Evolutionary conservation across 2,113 vertebrate genomes (phyloP), one percentile per base, ranked within the genome.

Genomic region (Buteo buteo): DNA sequence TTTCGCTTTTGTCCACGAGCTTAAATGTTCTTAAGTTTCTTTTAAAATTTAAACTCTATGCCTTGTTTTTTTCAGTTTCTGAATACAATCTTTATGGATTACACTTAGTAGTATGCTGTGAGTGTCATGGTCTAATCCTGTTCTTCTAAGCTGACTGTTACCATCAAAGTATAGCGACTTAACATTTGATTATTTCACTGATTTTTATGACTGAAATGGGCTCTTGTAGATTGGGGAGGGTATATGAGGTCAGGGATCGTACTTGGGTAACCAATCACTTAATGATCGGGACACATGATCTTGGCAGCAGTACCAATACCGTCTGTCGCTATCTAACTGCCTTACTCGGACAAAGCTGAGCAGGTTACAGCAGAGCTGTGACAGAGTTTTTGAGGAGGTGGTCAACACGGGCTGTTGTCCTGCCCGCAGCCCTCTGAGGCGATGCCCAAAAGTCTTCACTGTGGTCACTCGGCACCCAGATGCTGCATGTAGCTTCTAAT

Each of bases 281-380:
- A 34, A 22, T 1, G 3, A 13, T 88, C 42, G 3, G 2, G 64
- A 16, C 71, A 16, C 3, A 7, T 0, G 0, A 9, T 18, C 64
- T 34, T 34, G 2, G 50, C 66, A 40, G 61, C 5, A 5, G 32
- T 11, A 16, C 45, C 0, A 1, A 4, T 55, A 24, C 40, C 4
- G 3, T 19, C 36, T 62, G 2, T 42, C 1, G 0, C 50, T 86
- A 11, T 21, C 11, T 13, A 52, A 79, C 42, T 40, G 44, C 67
- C 19, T 55, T 28, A 17, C 57, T 34, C 0, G 0, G 66, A 18
- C 40, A 29, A 19, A 88, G 61, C 71, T 4, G 7, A n/a, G 52
- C 6, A 2, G 57, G 38, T 40, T 18, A 1, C 36, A 36, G 57
- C 87, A 13, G 32, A n/a, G 34, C 49, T 50, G 24, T 40, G 40